Conservation (phyloP, 2,797 vertebrate species). For the Phrynocephalus guinanensis region DNA sequence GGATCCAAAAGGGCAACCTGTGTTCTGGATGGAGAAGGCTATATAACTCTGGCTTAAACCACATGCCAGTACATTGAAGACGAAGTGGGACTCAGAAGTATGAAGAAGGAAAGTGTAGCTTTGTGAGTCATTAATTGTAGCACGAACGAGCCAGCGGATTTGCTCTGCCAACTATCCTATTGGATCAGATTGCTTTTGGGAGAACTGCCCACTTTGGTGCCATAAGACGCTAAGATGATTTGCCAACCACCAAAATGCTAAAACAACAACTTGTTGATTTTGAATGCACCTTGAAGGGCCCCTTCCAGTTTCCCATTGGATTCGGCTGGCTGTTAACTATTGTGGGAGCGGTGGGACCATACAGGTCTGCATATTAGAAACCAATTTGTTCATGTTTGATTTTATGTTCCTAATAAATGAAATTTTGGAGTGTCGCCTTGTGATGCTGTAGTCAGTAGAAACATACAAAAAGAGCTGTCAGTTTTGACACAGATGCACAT, state of each 20-base stretch:
- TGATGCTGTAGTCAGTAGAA: neutral
- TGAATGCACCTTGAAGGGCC: neutral
- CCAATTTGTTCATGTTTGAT: neutral
- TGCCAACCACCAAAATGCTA: neutral
- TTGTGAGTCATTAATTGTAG: neutral
- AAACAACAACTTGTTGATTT: neutral
- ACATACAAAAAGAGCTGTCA: neutral
- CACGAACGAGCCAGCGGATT: neutral
- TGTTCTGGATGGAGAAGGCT: conserved; percentile 98
- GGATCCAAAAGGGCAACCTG: conserved; percentile 84
- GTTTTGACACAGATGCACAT: neutral
- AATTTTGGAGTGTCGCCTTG: neutral
- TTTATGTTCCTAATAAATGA: conserved; percentile 14
- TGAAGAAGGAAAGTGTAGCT: neutral
- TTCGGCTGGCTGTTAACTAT: neutral
- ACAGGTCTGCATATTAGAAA: neutral
- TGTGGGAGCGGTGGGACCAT: neutral
- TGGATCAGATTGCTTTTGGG: neutral
- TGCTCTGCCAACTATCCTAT: neutral
- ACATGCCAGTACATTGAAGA: neutral
- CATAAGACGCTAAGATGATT: neutral
- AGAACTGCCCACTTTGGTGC: neutral
- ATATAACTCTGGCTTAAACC: conserved; percentile 73
- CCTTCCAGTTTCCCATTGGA: neutral
- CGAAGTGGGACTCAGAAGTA: neutral